phyloP scores from a whole-genome alignment of 2,888 invertebrate species.

The Apamea anceps region DNA sequence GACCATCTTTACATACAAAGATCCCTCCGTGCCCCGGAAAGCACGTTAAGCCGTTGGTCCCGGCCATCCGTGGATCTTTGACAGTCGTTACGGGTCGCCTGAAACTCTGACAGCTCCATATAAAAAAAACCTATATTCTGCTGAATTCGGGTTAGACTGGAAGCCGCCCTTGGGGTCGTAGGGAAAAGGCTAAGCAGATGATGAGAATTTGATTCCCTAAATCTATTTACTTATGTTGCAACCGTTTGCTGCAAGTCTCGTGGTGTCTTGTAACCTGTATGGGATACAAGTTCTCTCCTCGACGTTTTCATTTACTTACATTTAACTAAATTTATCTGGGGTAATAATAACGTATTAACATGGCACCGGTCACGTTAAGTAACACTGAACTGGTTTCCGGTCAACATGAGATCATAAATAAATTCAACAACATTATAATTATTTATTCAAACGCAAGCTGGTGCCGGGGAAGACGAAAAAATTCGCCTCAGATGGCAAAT shows the following conservation, averaged over 20 bases:
- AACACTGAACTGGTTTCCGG: background rate
- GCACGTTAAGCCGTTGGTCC: background rate
- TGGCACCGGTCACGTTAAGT: background rate
- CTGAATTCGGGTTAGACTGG: background rate
- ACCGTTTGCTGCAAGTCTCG: background rate
- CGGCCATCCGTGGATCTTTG: background rate
- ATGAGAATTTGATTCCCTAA: background rate
- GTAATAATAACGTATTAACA: too few relatives aligned
- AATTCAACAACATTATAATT: background rate
- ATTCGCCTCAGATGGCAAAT: too few relatives aligned
- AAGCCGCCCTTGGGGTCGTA: background rate
- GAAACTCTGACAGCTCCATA: background rate
- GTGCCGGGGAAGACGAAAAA: background rate
- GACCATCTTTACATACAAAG: background rate
- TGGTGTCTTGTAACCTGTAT: background rate
- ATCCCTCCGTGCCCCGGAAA: background rate
- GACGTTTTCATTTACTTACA: background rate
- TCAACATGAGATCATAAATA: background rate
- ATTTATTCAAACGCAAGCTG: constrained; percentile 3
- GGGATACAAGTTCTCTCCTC: background rate
- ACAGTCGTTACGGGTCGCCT: background rate
- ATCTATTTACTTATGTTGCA: background rate
- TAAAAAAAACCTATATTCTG: background rate
- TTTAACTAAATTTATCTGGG: background rate
- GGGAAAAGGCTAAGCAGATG: background rate